Evolutionary conservation across 2,888 invertebrate species (phyloP), one percentile per base, ranked within the genome.

Genomic region (Eristalinus sepulchralis): DNA sequence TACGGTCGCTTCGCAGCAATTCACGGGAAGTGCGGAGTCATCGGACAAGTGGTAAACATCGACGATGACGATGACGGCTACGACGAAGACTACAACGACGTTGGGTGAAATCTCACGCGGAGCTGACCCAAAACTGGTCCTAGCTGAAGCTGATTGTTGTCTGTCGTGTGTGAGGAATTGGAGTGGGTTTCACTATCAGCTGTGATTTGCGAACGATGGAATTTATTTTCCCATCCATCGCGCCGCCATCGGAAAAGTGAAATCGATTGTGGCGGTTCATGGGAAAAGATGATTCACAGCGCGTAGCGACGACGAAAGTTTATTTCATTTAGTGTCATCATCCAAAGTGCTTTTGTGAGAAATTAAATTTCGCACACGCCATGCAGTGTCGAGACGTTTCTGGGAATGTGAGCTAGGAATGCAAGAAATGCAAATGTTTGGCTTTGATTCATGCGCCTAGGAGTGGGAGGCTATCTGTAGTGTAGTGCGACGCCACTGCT

Each of bases 41-140:
- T 59, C 72, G 68, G 78, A 78, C 77, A 72, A 83, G 78, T 68
- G 77, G 71, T 72, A 67, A 66, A 68, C 76, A 68, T 36, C 67
- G 67, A 20, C 36, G 68, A 77, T 72, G 67, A 20, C 36, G 68
- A 77, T 72, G 77, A 70, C 22, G 57, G 47, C 71, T 36, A 31
- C 20, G 27, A 57, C 34, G 57, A 27, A 27, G 27, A 27, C 27
- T 27, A 5, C 27, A 2, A 33, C 11, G 53, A 33, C 80, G 62
- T 63, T 77, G 77, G 85, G 85, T 82, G 85, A 85, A 82, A 85
- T 85, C 77, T 78, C 63, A 71, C 34, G 70, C 71, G 33, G 13
- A 80, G 60, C 66, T 77, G 67, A 81, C 76, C 77, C 76, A 85
- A 85, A 85, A 81, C 84, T 85, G 84, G 84, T 85, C 84, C 67